A percentile compares a stretch with the other conserved stretches of the same genome.
Conservation (phyloP, 2,797 vertebrate species). For the Acipenser oxyrinchus region DNA sequence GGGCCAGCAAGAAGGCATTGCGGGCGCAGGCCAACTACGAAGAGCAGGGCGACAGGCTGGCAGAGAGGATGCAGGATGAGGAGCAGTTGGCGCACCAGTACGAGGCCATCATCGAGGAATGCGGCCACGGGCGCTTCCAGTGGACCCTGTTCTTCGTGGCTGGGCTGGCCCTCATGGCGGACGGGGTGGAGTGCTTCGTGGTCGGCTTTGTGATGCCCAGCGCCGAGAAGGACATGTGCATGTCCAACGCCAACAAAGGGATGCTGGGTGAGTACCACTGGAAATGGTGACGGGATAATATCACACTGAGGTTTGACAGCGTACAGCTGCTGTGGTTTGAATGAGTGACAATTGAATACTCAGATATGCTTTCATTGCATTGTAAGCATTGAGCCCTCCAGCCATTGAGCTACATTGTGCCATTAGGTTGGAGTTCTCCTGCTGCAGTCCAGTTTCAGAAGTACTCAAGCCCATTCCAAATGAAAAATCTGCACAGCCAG, state of each 20-base stretch:
- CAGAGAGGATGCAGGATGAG: constrained; percentile 66
- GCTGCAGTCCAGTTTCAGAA: too few species aligned
- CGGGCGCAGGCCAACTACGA: constrained; percentile 61
- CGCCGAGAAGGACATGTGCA: constrained; percentile 97
- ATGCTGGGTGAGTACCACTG: constrained; percentile 78
- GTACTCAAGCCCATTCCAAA: neutral
- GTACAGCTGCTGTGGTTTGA: too few species aligned
- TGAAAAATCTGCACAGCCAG: constrained; percentile 22
- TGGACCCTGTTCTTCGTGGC: constrained; percentile 87
- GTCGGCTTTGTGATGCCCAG: constrained; percentile 92
- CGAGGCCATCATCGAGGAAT: constrained; percentile 90
- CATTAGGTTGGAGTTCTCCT: too few species aligned
- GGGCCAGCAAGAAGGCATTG: constrained; percentile 66
- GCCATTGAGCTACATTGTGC: too few species aligned
- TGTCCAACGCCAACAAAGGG: constrained; percentile 89
- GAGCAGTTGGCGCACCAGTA: constrained; percentile 88
- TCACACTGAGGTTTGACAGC: too few species aligned
- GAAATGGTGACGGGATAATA: too few species aligned
- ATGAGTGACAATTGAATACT: too few species aligned
- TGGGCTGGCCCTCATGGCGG: constrained; percentile 91
- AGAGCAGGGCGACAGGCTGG: constrained; percentile 66
- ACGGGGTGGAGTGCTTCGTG: constrained; percentile 91
- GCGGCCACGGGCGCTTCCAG: constrained; percentile 91
- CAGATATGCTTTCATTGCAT: too few species aligned
- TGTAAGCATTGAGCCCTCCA: too few species aligned